phyloP scores from a whole-genome alignment of 2,888 invertebrate genomes.

The Andrena dorsata region DNA sequence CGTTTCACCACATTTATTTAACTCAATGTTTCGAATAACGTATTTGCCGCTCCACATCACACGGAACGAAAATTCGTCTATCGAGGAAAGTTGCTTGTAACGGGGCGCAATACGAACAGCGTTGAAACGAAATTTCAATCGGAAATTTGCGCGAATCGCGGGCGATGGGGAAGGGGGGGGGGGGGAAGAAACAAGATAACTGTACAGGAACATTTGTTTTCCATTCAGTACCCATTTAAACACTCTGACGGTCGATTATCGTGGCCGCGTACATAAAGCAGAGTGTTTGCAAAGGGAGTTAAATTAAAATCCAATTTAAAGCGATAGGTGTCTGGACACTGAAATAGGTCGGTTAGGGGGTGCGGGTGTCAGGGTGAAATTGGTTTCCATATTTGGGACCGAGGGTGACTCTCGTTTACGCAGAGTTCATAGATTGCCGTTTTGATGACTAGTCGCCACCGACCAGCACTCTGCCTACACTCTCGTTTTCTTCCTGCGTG shows the following conservation, averaged over 20 bases:
- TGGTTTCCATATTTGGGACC: slow-evolving; percentile 34
- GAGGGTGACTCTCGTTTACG: neutral
- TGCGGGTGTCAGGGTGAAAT: slow-evolving; percentile 10
- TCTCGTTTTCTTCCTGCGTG: neutral
- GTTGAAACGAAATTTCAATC: neutral
- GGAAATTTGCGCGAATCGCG: neutral
- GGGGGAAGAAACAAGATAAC: slow-evolving; percentile 6
- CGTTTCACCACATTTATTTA: too few relatives aligned
- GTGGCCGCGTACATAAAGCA: slow-evolving; percentile 28
- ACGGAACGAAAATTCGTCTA: neutral
- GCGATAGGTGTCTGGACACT: slow-evolving; percentile 49
- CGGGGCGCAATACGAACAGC: neutral
- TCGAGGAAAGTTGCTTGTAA: neutral
- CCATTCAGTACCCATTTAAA: slow-evolving; percentile 60
- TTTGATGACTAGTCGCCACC: slow-evolving; percentile 10
- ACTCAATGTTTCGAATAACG: too few relatives aligned
- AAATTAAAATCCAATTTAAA: slow-evolving; percentile 74
- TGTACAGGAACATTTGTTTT: slow-evolving; percentile 55
- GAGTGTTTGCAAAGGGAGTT: slow-evolving; percentile 61
- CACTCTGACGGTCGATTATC: slow-evolving; percentile 54
- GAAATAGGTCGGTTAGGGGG: slow-evolving; percentile 17
- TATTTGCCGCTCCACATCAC: too few relatives aligned
- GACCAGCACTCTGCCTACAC: neutral
- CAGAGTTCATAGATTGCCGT: slow-evolving; percentile 17
- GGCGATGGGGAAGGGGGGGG: neutral